A percentile compares a stretch with the other conserved stretches of the same genome.
These are phyloP conservation scores for Cephalotes varians DNA, from an alignment of 2,888 invertebrate genomes.

Conservation along the genomic window DNA sequence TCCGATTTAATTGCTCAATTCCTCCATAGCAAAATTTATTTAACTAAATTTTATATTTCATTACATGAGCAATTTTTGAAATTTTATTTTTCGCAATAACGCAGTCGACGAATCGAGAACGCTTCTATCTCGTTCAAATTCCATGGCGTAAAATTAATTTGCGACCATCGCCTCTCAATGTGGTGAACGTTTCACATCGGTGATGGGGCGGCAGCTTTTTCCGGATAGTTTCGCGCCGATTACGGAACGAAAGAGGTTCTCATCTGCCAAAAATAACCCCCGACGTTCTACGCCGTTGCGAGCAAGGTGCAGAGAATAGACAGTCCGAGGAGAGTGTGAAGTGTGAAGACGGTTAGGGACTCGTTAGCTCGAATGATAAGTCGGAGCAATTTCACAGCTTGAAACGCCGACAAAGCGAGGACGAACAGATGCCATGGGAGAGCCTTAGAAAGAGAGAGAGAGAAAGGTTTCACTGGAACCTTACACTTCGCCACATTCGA, in stretches of 20 bases:
- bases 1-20: conserved; percentile 44
- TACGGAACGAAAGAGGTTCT: not conserved
- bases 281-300: conserved; percentile 71
- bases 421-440: conserved; percentile 59
- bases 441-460: conserved; percentile 35
- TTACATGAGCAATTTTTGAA: conserved; percentile 38
- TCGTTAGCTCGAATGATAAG: conserved; percentile 85
- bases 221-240: conserved; percentile 5
- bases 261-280: conserved; percentile 43
- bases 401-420: conserved; percentile 78
- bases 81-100: conserved; percentile 46
- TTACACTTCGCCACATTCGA: conserved; percentile 66
- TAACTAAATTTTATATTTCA: conserved; percentile 52
- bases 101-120: conserved; percentile 33
- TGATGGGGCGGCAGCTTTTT: conserved; percentile 28
- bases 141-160: conserved; percentile 45
- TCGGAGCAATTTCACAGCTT: conserved; percentile 83
- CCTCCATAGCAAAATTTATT: conserved; percentile 28
- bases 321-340: conserved; percentile 76
- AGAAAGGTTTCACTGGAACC: conserved; percentile 55
- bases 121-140: conserved; percentile 38
- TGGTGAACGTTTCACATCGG: conserved; percentile 15
- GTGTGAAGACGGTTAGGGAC: conserved; percentile 82
- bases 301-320: conserved; percentile 71
- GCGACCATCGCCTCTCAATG: conserved; percentile 27